Evolutionary conservation across 2,113 vertebrate species (phyloP), one percentile per base, ranked within the genome.

Genomic region (Neoarius graeffei): DNA sequence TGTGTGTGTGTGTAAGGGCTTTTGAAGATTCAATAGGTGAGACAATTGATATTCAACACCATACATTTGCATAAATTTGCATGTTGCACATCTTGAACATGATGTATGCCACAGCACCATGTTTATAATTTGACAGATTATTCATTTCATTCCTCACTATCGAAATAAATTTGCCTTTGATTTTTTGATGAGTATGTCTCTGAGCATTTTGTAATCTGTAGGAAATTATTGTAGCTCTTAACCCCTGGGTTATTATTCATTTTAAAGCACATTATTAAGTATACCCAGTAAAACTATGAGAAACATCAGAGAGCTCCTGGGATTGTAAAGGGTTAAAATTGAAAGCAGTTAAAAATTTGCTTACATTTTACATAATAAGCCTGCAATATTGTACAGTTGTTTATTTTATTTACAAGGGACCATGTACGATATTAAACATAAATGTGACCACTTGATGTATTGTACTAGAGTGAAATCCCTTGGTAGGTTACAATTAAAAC

Each of bases 31-130:
- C 17, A 62, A 4, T 82, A 80, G 52, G 14, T 80, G 15, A 60
- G 42, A 59, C 15, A 56, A 23, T 25, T 50, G 35, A 83, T 82
- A 42, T 35, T 23, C 57, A 62, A 62, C 0, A 66, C 19, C 60
- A 83, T 66, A 50, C 5, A 83, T 66, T 23, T 64, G 81, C 60
- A 83, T 83, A 60, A 17, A 81, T 60, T 23, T 81, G 80, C 27
- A 60, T 42, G 48, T 20, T 0, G 14, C 54, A 57, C 14, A 5
- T 81, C n/a, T 57, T 19, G 30, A 60, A 35, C 80, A 60, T 23
- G 35, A 42, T 42, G 56, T 35, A 9, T 23, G 54, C 57, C 0
- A 27, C 56, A 59, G 54, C 30, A 13, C n/a, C 54, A 3, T 9
- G 15, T 56, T 59, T 10, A 81, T 59, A 59, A 81, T 81, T 20